Evolutionary conservation across 2,888 invertebrate species (phyloP).

Genomic region (Pomacea canaliculata): DNA sequence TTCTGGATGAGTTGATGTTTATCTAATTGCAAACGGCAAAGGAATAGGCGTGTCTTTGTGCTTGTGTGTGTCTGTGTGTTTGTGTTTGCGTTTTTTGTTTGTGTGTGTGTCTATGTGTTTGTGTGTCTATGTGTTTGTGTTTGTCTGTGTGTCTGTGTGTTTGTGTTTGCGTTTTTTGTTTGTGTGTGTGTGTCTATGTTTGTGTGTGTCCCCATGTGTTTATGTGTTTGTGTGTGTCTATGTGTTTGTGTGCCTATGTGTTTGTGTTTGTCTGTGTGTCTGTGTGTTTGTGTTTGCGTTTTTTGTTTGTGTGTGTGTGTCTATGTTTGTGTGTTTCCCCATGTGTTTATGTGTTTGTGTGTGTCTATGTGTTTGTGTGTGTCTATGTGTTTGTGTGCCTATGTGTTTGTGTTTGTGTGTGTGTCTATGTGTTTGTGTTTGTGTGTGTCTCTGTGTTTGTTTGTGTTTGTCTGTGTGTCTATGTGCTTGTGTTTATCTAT

Average conservation of each 20-base stretch:
- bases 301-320: not conserved
- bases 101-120: not conserved
- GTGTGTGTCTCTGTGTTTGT: slow-evolving; percentile 1
- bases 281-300: not conserved
- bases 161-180: not conserved
- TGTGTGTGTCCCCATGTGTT: not conserved
- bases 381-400: not conserved
- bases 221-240: slow-evolving; percentile 1
- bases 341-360: not conserved
- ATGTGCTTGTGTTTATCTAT: no score
- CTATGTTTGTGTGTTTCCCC: not conserved
- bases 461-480: not conserved
- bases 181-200: not conserved
- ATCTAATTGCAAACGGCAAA: no score
- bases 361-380: not conserved
- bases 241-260: not conserved
- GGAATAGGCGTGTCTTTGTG: no score
- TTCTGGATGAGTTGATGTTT: no score
- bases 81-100: not conserved
- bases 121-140: not conserved
- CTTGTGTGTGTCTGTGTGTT: not conserved
- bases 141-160: not conserved
- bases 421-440: no score
- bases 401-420: not conserved
- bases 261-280: not conserved